Conservation (phyloP, 2,113 vertebrate species). For the Heloderma charlesbogerti region DNA sequence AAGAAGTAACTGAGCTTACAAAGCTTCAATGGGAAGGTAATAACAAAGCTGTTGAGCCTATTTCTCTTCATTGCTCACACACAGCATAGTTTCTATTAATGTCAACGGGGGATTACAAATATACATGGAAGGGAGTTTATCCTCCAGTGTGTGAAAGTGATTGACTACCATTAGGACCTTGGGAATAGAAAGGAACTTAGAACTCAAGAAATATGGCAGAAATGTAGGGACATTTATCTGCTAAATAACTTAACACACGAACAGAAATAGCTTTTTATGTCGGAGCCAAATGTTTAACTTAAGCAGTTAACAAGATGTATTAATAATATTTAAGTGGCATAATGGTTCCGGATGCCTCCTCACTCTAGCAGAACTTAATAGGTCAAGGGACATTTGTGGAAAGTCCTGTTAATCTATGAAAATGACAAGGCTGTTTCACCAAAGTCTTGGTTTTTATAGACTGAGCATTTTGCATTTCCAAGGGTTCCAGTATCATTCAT, state of each 20-base stretch:
- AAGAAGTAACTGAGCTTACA: background rate
- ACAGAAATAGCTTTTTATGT: conserved; percentile 20
- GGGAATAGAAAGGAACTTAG: conserved; percentile 14
- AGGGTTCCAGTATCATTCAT: background rate
- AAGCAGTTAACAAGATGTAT: conserved; percentile 25
- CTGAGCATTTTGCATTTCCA: conserved; percentile 18
- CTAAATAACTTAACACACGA: conserved; percentile 16
- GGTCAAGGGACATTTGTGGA: conserved; percentile 13
- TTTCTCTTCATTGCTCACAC: conserved; percentile 12
- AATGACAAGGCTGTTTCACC: background rate
- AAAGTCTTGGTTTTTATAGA: conserved; percentile 14
- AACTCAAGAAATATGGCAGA: conserved; percentile 14
- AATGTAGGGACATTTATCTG: conserved; percentile 11
- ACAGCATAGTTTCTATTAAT: conserved; percentile 20
- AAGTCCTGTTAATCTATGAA: conserved; percentile 3
- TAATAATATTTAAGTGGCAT: conserved; percentile 29
- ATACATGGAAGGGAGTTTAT: conserved; percentile 7
- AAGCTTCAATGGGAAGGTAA: background rate
- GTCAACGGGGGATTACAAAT: conserved; percentile 5
- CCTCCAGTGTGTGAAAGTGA: conserved; percentile 23
- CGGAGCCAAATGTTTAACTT: conserved; percentile 14
- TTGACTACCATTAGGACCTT: conserved; percentile 26
- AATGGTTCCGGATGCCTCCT: conserved; percentile 5
- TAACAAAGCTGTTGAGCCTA: conserved; percentile 3
- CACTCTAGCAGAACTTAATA: conserved; percentile 5